These are phyloP conservation scores for Paguma larvata DNA, from an alignment of 2,797 vertebrate genomes.

Conservation along the genomic window DNA sequence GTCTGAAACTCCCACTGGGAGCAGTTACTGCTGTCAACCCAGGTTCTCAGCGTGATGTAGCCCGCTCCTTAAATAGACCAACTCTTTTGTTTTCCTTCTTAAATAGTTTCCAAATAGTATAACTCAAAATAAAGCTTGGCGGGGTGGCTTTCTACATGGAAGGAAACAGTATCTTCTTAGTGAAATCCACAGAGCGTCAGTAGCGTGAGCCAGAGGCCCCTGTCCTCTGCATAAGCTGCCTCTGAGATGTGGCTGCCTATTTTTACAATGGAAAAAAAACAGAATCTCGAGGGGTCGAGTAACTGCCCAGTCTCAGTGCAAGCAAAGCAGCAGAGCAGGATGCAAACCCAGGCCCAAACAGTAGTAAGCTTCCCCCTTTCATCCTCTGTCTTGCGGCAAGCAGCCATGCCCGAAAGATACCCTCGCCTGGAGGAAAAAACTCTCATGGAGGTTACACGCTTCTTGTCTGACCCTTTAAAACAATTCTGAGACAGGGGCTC, in stretches of 20 bases:
- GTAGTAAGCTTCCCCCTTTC: background rate
- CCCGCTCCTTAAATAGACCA: background rate
- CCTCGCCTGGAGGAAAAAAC: background rate
- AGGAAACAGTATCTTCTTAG: background rate
- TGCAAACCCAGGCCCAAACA: background rate
- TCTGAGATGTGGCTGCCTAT: background rate
- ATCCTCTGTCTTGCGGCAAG: background rate
- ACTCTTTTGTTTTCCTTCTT: background rate
- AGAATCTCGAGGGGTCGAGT: background rate
- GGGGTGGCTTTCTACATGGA: background rate
- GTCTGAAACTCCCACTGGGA: background rate
- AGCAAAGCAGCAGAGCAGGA: background rate
- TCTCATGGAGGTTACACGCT: background rate
- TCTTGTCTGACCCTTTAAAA: background rate
- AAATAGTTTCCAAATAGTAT: background rate
- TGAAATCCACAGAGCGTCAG: background rate
- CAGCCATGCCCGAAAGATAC: background rate
- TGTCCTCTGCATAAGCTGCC: background rate
- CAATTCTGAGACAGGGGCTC: background rate
- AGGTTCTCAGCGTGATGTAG: background rate
- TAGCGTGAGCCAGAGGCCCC: background rate
- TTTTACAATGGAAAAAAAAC: background rate
- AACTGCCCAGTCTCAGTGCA: background rate
- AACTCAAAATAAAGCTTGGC: slow-evolving; percentile 4
- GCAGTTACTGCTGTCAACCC: background rate